These are phyloP conservation scores for Anticlea derivata DNA, from an alignment of 2,888 invertebrate species.

Conservation along the genomic window DNA sequence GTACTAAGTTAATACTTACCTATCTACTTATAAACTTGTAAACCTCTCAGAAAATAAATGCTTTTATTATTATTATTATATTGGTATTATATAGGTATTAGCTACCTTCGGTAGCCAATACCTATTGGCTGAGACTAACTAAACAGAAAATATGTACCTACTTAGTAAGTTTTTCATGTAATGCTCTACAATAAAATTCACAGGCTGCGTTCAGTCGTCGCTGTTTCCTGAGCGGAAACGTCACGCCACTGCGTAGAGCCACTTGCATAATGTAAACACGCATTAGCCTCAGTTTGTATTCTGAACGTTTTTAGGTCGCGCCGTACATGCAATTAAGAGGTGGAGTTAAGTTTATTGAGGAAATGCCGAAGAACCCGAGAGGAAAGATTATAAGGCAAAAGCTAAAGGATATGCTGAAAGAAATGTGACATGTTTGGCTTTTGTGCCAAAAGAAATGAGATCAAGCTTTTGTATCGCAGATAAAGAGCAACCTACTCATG, in stretches of 20 bases:
- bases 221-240: constrained; percentile 22
- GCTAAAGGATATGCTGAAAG: constrained; percentile 74
- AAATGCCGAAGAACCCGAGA: constrained; percentile 87
- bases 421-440: constrained; percentile 22
- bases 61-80: too few species aligned
- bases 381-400: constrained; percentile 87
- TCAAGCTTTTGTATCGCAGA: too few species aligned
- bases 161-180: not conserved
- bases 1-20: too few species aligned
- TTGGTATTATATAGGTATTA: too few species aligned
- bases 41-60: too few species aligned
- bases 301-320: constrained; percentile 62
- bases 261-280: constrained; percentile 36
- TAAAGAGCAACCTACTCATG: too few species aligned
- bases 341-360: constrained; percentile 86
- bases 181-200: constrained; percentile 6
- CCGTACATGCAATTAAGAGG: constrained; percentile 86
- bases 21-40: too few species aligned
- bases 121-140: too few species aligned
- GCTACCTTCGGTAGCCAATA: too few species aligned
- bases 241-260: constrained; percentile 23
- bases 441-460: too few species aligned
- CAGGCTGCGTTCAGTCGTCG: constrained; percentile 12
- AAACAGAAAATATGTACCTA: too few species aligned
- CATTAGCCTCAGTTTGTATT: constrained; percentile 35